Base-by-base conservation (phyloP, 2,888 invertebrate genomes). In the Sylvicola cinctus region DNA sequence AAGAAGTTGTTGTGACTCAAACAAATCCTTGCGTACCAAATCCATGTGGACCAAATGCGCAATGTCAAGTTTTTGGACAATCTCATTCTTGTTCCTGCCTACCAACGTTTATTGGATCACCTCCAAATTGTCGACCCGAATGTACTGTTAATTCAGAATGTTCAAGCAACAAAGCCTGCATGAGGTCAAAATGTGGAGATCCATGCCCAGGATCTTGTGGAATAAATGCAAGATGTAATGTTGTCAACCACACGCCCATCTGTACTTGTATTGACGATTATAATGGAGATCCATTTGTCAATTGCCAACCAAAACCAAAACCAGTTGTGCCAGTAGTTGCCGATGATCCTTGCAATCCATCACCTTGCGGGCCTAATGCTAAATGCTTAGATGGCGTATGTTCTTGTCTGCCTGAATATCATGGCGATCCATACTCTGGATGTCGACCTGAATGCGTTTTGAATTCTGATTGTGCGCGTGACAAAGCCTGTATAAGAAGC, bases 131-230 rank as follows among this genome's bases (percentile, higher is more conserved):
- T 49, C 63, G 73, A 23, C 74, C 75, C 4, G 74, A 74, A 48
- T 75, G 75, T 49, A 62, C 65, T 10, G 67, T 79, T 17, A 77
- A 75, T 49, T 62, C 76, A 0, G 83, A 83, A 45, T 85, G 85
- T 50, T 55, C 72, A 7, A 73, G 72, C 46, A 70, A 74, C 48
- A 61, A 68, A 44, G 79, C 83, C 28, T 85, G 85, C 47, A 73
- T 83, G 30, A 68, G 71, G 43, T 70, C 75, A 47, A 75, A 67
- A 51, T 83, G 83, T 50, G 61, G 57, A 41, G 79, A 83, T 52
- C 81, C 81, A n/a, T 84, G 83, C 45, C 75, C 75, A 7, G 80
- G 80, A 10, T 75, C 75, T 5, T 84, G 78, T 46, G 76, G 78
- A 31, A 46, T 68, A 38, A 62, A 66, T 45, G 65, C 77, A 36